Conservation (phyloP, 2,888 invertebrate genomes). For the Diarsia dahlii region DNA sequence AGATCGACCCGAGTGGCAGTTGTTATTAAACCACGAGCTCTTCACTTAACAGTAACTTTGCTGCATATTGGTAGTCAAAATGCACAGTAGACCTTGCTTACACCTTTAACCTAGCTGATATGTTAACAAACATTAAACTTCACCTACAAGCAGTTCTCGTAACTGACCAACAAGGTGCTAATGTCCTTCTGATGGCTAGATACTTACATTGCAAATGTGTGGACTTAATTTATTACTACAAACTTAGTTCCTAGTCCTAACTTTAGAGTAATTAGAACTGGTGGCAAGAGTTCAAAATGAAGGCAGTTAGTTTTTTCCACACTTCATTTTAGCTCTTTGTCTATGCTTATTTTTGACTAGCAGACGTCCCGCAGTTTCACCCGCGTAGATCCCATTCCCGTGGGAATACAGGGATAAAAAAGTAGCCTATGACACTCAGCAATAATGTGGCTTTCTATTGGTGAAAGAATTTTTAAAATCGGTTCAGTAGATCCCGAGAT, state of each 20-base stretch:
- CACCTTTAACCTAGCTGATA: background rate
- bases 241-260: background rate
- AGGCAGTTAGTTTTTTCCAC: background rate
- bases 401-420: too few relatives aligned
- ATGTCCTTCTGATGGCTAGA: slow-evolving; percentile 1
- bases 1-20: too few relatives aligned
- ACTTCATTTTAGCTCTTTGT: background rate
- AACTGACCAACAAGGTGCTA: slow-evolving; percentile 18
- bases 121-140: slow-evolving; percentile 12
- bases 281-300: background rate
- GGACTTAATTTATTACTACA: slow-evolving; percentile 3
- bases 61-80: background rate
- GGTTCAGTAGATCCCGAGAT: too few relatives aligned
- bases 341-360: too few relatives aligned
- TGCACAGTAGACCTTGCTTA: background rate
- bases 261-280: background rate
- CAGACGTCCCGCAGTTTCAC: too few relatives aligned
- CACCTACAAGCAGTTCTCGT: background rate
- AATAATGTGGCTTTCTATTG: too few relatives aligned
- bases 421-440: too few relatives aligned
- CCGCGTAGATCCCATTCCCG: too few relatives aligned
- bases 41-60: too few relatives aligned
- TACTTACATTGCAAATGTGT: background rate
- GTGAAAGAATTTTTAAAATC: too few relatives aligned
- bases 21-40: too few relatives aligned